phyloP scores from a whole-genome alignment of 1,140 invertebrate species.

The Lepidurus packardi region DNA sequence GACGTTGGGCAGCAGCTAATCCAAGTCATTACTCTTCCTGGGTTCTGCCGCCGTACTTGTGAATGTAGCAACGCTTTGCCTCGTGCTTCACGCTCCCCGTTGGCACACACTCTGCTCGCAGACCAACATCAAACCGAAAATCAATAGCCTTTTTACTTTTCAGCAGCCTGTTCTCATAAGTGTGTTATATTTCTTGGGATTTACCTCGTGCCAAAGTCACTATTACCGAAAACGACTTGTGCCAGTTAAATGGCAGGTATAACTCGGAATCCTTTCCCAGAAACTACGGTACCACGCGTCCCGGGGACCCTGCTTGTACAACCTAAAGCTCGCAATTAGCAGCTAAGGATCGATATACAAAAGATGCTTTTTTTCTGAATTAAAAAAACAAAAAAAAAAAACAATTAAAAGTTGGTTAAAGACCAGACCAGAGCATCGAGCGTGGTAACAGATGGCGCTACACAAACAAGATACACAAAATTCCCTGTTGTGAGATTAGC shows the following conservation, averaged over 20 bases:
- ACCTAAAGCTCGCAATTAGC: not conserved
- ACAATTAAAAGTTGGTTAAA: not conserved
- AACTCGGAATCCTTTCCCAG: too few relatives aligned
- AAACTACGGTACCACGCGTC: too few relatives aligned
- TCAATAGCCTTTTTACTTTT: not conserved
- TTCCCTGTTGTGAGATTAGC: not conserved
- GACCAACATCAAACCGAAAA: not conserved
- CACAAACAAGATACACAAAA: not conserved
- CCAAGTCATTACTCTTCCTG: constrained; percentile 15
- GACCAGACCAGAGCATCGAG: not conserved
- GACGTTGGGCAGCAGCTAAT: constrained; percentile 5
- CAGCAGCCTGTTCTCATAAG: too few relatives aligned
- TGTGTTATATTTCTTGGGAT: too few relatives aligned
- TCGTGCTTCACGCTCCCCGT: not conserved
- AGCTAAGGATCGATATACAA: not conserved
- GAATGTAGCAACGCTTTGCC: not conserved
- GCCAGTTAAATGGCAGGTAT: too few relatives aligned
- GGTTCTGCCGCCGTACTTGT: not conserved
- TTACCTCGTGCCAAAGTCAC: too few relatives aligned
- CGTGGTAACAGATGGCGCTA: not conserved
- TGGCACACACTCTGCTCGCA: not conserved
- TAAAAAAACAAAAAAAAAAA: not conserved
- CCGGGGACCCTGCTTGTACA: too few relatives aligned
- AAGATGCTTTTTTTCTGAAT: not conserved
- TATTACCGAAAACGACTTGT: too few relatives aligned